phyloP scores from a whole-genome alignment of 2,888 invertebrate species.

The Osedax frankpressi region DNA sequence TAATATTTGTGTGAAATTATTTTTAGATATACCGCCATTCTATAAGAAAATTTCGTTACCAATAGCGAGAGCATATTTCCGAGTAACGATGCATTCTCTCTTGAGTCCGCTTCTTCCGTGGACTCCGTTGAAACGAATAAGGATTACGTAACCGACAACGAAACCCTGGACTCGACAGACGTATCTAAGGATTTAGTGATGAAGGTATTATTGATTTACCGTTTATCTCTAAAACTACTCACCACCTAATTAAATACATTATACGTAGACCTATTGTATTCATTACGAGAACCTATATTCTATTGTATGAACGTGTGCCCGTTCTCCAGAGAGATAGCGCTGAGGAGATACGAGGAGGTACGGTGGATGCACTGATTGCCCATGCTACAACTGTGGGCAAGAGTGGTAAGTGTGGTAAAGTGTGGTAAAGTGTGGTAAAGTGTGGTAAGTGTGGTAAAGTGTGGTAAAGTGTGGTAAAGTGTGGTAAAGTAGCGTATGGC shows the following conservation, averaged over 20 bases:
- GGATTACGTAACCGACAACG: conserved; percentile 1
- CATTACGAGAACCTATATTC: no score
- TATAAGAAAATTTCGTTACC: no score
- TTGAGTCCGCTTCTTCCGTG: neutral
- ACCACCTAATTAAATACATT: no score
- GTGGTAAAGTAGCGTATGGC: no score
- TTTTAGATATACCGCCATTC: no score
- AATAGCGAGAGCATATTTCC: neutral
- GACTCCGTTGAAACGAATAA: neutral
- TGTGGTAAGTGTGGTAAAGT: no score
- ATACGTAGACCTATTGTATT: no score
- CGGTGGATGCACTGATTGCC: conserved; percentile 82
- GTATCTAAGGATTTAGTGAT: conserved; percentile 13
- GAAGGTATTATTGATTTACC: conserved; percentile 12
- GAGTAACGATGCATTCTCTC: neutral
- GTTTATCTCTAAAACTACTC: no score
- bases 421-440: no score
- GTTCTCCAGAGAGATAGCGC: conserved; percentile 59
- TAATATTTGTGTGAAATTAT: no score
- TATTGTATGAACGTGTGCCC: no score
- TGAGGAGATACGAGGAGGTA: conserved; percentile 62
- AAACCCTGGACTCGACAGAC: conserved; percentile 9
- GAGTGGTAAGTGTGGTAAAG: conserved; percentile 50
- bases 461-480: no score
- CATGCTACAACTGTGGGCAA: conserved; percentile 89